phyloP scores from a whole-genome alignment of 2,113 vertebrate species.

The Oreochromis tanganicae region DNA sequence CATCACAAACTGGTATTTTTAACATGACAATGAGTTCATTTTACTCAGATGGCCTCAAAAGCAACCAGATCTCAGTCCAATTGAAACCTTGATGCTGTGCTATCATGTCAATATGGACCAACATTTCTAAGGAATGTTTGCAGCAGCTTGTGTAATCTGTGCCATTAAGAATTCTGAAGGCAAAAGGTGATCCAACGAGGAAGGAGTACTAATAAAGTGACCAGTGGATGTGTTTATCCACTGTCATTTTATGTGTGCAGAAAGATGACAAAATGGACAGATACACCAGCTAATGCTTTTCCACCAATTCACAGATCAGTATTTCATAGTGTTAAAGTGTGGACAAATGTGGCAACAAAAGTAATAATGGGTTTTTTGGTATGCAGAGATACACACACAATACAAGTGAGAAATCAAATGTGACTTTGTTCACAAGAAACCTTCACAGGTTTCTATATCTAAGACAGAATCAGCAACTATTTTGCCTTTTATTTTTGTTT shows the following conservation, averaged over 20 bases:
- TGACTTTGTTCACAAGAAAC: not conserved
- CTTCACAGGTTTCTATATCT: not conserved
- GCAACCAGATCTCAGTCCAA: not conserved
- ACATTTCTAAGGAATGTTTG: not conserved
- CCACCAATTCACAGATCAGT: not conserved
- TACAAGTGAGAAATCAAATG: not conserved
- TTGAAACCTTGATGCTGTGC: not conserved
- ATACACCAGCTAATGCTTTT: not conserved
- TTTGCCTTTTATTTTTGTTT: not conserved
- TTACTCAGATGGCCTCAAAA: not conserved
- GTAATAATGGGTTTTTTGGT: not conserved
- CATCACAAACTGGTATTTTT: not conserved
- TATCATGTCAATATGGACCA: not conserved
- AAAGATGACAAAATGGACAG: not conserved
- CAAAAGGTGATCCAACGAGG: not conserved
- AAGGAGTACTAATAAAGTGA: not conserved
- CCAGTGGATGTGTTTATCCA: not conserved
- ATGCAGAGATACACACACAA: not conserved
- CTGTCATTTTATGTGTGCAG: not conserved
- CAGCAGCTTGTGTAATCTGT: not conserved
- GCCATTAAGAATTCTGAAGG: not conserved
- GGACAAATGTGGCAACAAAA: not conserved
- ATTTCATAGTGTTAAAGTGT: not conserved
- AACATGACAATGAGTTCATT: not conserved
- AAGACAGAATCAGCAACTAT: not conserved